These are phyloP conservation scores for Nephrocerus scutellatus DNA, from an alignment of 2,888 invertebrate genomes.

Conservation along the genomic window DNA sequence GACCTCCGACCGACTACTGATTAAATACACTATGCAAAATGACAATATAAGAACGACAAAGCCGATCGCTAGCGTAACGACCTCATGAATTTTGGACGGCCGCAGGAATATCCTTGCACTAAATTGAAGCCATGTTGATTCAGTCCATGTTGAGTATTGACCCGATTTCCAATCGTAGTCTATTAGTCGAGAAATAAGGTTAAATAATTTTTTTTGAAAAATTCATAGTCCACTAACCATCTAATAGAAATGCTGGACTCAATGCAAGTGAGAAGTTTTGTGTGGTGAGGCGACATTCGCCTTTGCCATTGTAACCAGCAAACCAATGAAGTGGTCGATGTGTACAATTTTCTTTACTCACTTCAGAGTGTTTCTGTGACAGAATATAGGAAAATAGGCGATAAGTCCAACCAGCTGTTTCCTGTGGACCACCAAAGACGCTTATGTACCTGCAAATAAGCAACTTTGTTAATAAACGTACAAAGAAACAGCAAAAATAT, in stretches of 20 bases:
- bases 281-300: constrained; percentile 64
- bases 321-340: constrained; percentile 54
- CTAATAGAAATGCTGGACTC: constrained; percentile 75
- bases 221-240: constrained; percentile 49
- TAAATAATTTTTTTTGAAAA: no score
- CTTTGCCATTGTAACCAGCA: constrained; percentile 59
- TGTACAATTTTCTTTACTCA: constrained; percentile 48
- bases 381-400: constrained; percentile 43
- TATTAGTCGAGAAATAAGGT: no score
- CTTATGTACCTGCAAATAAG: constrained; percentile 40
- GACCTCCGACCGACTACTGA: constrained; percentile 43
- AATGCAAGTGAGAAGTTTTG: constrained; percentile 67
- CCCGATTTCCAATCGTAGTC: constrained; percentile 72
- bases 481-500: not conserved
- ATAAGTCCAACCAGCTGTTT: constrained; percentile 43
- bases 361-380: constrained; percentile 28
- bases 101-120: constrained; percentile 71
- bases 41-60: constrained; percentile 42
- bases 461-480: not conserved
- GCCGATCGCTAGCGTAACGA: constrained; percentile 41
- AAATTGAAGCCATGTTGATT: constrained; percentile 74
- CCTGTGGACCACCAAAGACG: constrained; percentile 39
- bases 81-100: constrained; percentile 50
- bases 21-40: constrained; percentile 43
- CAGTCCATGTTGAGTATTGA: constrained; percentile 79